phyloP scores from a whole-genome alignment of 2,888 invertebrate species.

The Alviniconcha strummeri region DNA sequence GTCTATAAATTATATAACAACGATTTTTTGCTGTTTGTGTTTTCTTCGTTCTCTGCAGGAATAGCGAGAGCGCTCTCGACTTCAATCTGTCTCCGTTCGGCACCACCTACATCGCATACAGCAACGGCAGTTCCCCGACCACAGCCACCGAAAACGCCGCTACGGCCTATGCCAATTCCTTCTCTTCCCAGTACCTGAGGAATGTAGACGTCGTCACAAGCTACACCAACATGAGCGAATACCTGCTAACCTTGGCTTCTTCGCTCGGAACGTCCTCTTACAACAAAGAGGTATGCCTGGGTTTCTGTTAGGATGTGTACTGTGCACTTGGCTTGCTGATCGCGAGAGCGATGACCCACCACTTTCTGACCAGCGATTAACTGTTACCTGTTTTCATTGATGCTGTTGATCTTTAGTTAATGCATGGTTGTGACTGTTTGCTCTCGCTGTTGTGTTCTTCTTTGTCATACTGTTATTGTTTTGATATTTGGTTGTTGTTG shows the following conservation, averaged over 20 bases:
- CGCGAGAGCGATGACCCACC: too few species aligned
- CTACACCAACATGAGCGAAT: slow-evolving; percentile 25
- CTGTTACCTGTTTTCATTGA: too few species aligned
- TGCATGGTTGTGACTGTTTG: too few species aligned
- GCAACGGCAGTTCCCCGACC: slow-evolving; percentile 34
- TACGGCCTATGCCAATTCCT: not conserved
- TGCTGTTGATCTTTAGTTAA: too few species aligned
- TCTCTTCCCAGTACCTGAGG: not conserved
- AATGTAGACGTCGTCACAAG: slow-evolving; percentile 7
- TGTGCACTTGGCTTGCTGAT: not conserved
- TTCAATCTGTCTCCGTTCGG: slow-evolving; percentile 75
- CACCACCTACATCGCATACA: slow-evolving; percentile 41
- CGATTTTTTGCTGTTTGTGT: not conserved
- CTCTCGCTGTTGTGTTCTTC: too few species aligned
- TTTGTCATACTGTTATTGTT: too few species aligned
- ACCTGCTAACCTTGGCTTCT: slow-evolving; percentile 20
- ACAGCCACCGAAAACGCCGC: slow-evolving; percentile 3
- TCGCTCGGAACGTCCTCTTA: not conserved
- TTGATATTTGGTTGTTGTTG: too few species aligned
- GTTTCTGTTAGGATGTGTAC: not conserved
- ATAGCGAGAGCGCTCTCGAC: slow-evolving; percentile 77
- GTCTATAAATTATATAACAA: too few species aligned
- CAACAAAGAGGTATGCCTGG: slow-evolving; percentile 23
- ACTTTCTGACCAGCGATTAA: too few species aligned
- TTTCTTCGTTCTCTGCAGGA: slow-evolving; percentile 43